phyloP scores from a whole-genome alignment of 2,888 invertebrate species.

The Himalopsyche kuldschensis region DNA sequence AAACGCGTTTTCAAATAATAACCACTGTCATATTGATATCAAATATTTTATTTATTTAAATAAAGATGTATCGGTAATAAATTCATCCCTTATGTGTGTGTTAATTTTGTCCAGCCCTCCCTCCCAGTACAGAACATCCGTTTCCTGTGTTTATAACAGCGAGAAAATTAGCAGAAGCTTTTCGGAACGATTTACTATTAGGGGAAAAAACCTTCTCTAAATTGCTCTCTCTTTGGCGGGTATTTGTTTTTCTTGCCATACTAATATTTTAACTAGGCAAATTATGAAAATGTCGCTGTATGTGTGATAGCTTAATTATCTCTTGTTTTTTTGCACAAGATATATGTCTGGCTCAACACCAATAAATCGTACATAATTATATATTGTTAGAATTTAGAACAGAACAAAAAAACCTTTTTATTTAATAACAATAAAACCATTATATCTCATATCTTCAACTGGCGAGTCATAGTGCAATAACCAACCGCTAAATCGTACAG shows the following conservation, averaged over 20 bases:
- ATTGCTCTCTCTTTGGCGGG: not conserved
- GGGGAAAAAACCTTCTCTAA: not conserved
- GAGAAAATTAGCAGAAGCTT: conserved; percentile 5
- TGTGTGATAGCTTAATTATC: not conserved
- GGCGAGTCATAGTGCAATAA: no score
- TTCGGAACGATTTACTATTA: not conserved
- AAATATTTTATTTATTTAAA: no score
- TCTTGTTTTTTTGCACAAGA: not conserved
- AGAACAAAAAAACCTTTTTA: no score
- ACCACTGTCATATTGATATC: no score
- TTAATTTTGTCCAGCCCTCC: conserved; percentile 2
- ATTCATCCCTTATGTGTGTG: not conserved
- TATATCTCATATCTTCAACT: no score
- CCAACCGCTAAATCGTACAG: no score
- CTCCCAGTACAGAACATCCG: not conserved
- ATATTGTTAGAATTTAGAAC: no score
- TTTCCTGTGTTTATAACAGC: conserved; percentile 6
- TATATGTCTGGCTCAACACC: not conserved
- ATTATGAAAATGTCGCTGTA: not conserved
- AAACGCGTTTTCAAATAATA: no score
- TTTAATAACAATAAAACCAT: no score
- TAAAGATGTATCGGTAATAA: no score
- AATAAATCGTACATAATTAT: no score
- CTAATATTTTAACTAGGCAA: not conserved
- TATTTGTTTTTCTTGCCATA: not conserved